Conservation (phyloP, 2,797 vertebrate species). For the Spinus olivaceus region DNA sequence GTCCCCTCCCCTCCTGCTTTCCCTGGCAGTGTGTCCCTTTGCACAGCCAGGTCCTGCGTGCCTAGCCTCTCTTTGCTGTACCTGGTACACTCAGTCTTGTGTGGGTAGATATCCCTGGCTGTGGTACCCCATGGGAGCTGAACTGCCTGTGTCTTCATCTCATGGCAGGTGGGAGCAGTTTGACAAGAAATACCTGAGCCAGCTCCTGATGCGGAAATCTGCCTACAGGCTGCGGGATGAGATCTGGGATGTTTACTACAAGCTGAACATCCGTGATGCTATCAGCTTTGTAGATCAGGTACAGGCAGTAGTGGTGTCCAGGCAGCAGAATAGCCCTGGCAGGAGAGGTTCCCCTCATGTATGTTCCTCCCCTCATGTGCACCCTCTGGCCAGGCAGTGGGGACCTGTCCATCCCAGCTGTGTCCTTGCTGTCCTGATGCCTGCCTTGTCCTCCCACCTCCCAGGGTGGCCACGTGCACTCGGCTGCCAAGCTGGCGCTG, state of each 20-base stretch:
- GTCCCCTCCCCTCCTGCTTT: background rate
- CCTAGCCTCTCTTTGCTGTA: rapidly evolving
- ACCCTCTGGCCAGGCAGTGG: background rate
- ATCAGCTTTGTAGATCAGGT: conserved; percentile 96
- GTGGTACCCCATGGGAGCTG: background rate
- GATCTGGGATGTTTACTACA: conserved; percentile 97
- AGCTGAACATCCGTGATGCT: conserved; percentile 95
- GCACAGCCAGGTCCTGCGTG: background rate
- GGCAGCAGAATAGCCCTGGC: rapidly evolving
- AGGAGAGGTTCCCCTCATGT: background rate
- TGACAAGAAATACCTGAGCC: conserved; percentile 95
- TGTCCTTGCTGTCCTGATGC: background rate
- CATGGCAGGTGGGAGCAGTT: conserved; percentile 92
- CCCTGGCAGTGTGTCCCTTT: background rate
- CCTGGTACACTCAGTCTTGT: background rate
- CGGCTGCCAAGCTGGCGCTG: conserved; percentile 86
- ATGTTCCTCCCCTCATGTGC: background rate
- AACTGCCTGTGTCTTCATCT: background rate
- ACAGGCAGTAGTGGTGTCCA: rapidly evolving
- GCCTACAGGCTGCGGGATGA: conserved; percentile 91
- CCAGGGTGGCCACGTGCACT: conserved; percentile 90
- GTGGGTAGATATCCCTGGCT: background rate
- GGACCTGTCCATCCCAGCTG: background rate
- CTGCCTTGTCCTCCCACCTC: background rate
- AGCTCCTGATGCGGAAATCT: conserved; percentile 90